phyloP scores from a whole-genome alignment of 2,797 vertebrate species.

The Anguilla anguilla region DNA sequence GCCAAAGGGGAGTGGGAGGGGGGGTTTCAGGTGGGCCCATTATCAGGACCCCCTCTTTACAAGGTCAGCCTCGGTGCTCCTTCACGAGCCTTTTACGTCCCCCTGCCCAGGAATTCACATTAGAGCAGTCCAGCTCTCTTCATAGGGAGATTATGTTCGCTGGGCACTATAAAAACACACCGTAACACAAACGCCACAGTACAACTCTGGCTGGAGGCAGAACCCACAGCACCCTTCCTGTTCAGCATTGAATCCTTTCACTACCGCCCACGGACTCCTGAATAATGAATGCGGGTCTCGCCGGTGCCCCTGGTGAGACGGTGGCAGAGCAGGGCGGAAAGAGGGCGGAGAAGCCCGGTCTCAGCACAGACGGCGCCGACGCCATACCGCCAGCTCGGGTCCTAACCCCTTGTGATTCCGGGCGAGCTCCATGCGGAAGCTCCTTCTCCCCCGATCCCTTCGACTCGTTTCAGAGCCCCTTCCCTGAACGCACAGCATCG shows the following conservation, averaged over 20 bases:
- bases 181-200: slow-evolving; percentile 22
- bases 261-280: slow-evolving; percentile 2
- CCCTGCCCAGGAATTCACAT: slow-evolving; percentile 22
- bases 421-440: too few relatives aligned
- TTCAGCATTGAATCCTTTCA: slow-evolving; percentile 6
- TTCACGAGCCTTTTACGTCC: slow-evolving; percentile 22
- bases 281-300: background rate
- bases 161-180: slow-evolving; percentile 13
- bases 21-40: slow-evolving; percentile 21
- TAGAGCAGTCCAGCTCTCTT: slow-evolving; percentile 24
- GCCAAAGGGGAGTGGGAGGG: background rate
- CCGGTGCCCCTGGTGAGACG: slow-evolving; percentile 34
- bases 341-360: background rate
- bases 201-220: background rate
- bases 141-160: slow-evolving; percentile 32
- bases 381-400: background rate
- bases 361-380: background rate
- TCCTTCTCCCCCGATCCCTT: background rate
- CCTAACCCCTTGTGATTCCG: too few relatives aligned
- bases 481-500: too few relatives aligned
- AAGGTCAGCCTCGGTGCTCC: slow-evolving; percentile 33
- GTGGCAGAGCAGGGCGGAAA: background rate
- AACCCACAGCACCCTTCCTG: slow-evolving; percentile 6
- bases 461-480: background rate
- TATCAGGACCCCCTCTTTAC: slow-evolving; percentile 48